These are phyloP conservation scores for Uria lomvia DNA, from an alignment of 2,113 vertebrate species.

Conservation along the genomic window DNA sequence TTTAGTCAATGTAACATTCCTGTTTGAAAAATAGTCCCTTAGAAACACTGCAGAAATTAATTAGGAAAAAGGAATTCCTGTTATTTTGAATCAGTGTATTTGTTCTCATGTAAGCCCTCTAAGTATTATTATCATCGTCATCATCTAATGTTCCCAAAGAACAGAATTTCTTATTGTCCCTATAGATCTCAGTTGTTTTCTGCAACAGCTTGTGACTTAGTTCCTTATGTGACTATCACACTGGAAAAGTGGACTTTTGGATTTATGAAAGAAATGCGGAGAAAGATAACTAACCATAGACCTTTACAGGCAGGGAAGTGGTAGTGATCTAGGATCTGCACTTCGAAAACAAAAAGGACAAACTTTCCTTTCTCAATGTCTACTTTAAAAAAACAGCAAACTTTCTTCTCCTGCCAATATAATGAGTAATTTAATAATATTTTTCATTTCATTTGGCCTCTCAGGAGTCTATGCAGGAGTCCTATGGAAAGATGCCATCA, in stretches of 20 bases:
- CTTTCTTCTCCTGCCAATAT: neutral
- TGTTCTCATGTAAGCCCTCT: neutral
- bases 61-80: neutral
- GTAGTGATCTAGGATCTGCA: neutral
- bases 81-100: neutral
- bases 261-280: neutral
- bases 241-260: neutral
- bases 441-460: neutral
- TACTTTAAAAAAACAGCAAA: neutral
- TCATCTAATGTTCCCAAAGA: neutral
- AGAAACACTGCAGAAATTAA: neutral
- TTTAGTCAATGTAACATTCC: neutral
- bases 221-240: neutral
- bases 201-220: neutral
- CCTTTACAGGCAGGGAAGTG: neutral
- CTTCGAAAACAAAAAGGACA: neutral
- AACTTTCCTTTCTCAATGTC: neutral
- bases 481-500: neutral
- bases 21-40: neutral
- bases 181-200: neutral
- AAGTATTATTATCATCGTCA: neutral
- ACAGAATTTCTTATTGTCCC: neutral
- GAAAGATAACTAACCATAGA: neutral
- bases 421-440: neutral
- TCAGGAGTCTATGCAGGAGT: neutral